Evolutionary conservation across 1,140 invertebrate species (phyloP), one percentile per base, ranked within the genome.

Genomic region (Lethocerus indicus): DNA sequence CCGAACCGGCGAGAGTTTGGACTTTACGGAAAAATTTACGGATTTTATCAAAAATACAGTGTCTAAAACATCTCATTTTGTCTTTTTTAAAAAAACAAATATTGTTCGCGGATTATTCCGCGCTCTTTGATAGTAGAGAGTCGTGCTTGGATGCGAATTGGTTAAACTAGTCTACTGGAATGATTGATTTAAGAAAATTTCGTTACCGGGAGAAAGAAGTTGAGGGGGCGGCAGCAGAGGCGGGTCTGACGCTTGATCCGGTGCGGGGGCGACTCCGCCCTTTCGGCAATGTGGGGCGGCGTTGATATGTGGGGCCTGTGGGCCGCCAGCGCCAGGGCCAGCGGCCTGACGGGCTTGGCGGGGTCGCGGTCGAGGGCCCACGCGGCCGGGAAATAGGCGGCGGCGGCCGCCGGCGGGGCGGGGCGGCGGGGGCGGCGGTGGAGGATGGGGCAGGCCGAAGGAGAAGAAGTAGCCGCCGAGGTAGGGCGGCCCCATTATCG

Each of bases 361-460:
- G n/a, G n/a, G n/a, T n/a, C n/a, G n/a, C n/a, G n/a, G n/a, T 52
- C 52, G 40, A 45, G 24, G 23, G 37, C 42, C 37, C 49, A 41
- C 12, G 29, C 29, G n/a, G 42, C n/a, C 20, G 26, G 16, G 14
- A 46, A 21, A 23, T 24, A 1, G 14, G 39, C 23, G 3, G 47
- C 50, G 9, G 40, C 32, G 16, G 46, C 37, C 18, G 47, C 49
- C 9, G 45, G 16, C 5, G 54, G 49, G 18, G 51, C 45, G 6
- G 40, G 41, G 27, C 47, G 46, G 39, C 39, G 41, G 14, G 52
- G 47, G 23, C 39, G 41, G 27, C 45, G 46, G 29, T 45, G 44
- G 12, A 36, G 41, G 21, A 42, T 45, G 44, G 12, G 42, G 41
- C 20, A 42, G 41, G 12, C 41, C 39, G 28, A 47, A 37, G 18